Percentiles rank a stretch among this genome's conserved stretches.
phyloP scores from a whole-genome alignment of 2,888 invertebrate genomes.

The Iphiclides podalirius region DNA sequence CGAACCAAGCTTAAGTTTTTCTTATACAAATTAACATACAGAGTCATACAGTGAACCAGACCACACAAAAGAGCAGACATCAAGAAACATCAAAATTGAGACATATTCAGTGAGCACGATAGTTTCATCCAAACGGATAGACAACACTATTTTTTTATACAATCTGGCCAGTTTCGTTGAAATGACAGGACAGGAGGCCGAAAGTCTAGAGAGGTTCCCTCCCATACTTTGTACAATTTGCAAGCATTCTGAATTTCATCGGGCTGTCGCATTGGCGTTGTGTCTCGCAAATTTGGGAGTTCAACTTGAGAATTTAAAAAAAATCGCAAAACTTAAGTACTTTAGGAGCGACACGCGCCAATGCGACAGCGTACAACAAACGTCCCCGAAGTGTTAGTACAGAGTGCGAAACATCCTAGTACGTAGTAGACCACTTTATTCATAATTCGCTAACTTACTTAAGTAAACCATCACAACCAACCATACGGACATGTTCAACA shows the following conservation, averaged over 20 bases:
- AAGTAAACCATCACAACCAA: conserved; percentile 80
- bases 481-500: conserved; percentile 76
- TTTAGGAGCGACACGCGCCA: conserved; percentile 36
- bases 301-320: conserved; percentile 38
- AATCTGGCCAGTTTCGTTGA: conserved; percentile 39
- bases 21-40: no score
- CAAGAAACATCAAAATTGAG: conserved; percentile 21
- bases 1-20: no score
- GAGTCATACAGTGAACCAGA: conserved; percentile 10
- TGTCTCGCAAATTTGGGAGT: conserved; percentile 26
- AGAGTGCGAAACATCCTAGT: conserved; percentile 58
- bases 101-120: conserved; percentile 30
- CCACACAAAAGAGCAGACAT: conserved; percentile 7
- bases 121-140: conserved; percentile 21
- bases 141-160: conserved; percentile 27
- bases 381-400: conserved; percentile 50
- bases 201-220: conserved; percentile 30
- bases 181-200: conserved; percentile 59
- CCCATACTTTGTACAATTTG: conserved; percentile 58
- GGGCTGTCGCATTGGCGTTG: conserved; percentile 35
- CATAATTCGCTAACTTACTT: conserved; percentile 75
- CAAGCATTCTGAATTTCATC: conserved; percentile 52
- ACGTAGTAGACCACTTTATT: conserved; percentile 55
- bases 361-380: conserved; percentile 42
- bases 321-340: conserved; percentile 53